Evolutionary conservation across 1,140 invertebrate species (phyloP), one percentile per base, ranked within the genome.

Genomic region (Macrobrachium rosenbergii): DNA sequence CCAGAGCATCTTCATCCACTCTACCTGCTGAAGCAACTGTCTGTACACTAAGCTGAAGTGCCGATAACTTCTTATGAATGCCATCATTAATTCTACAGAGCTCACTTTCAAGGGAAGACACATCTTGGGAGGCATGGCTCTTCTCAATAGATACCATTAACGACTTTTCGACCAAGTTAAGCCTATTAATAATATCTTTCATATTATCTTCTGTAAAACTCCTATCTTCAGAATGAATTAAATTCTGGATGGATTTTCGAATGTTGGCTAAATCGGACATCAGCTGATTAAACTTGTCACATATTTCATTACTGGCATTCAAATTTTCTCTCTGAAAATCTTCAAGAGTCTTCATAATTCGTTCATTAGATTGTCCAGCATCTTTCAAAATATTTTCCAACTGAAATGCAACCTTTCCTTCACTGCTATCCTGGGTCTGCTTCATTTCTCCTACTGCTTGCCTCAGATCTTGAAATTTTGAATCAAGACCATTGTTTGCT

Each of bases 151-250:
- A 81, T 6, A 43, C 5, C 16, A 58, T 17, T 5, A 87, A 58
- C 6, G 85, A 87, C 28, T 81, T 87, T 11, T 87, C 69, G 19
- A 87, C 72, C 12, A 72, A 63, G 23, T 81, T 69, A 21, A 87
- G n/a, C 69, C 63, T 87, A 17, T 82, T 79, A 16, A 75, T 23
- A 59, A 87, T 75, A 23, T 60, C 85, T 73, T 43, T 81, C 2
- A 28, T 76, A 21, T 76, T 17, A 37, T 60, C 76, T 23, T 77
- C 75, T 23, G 83, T 64, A 8, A 82, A 60, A 19, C 85, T 79
- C 45, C 78, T 87, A 63, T 87, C 85, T 19, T 87, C 78, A n/a
- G 58, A 72, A 23, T 23, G 37, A 17, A 58, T 75, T 21, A 52
- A 69, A 16, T 19, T 21, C 37, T 63, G 58, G 45, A 87, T 60